A percentile compares a stretch with the other conserved stretches of the same genome.
phyloP scores from a whole-genome alignment of 1,140 invertebrate genomes.

The Holcopasites calliopsidis region DNA sequence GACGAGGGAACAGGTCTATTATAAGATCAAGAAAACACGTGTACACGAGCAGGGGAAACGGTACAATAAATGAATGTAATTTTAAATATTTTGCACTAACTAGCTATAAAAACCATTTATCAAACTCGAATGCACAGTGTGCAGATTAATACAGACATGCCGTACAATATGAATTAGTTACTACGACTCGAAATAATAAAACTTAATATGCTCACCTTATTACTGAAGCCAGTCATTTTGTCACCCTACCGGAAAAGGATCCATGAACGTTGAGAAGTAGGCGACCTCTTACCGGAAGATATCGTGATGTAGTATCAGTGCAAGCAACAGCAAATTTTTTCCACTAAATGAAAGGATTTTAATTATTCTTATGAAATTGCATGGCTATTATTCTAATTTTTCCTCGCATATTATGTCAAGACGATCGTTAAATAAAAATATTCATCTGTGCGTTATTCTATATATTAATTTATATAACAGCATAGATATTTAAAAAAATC shows the following conservation, averaged over 20 bases:
- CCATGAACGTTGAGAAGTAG: background rate
- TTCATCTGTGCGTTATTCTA: too few relatives aligned
- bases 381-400: too few relatives aligned
- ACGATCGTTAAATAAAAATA: too few relatives aligned
- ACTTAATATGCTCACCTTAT: slow-evolving; percentile 69
- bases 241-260: slow-evolving; percentile 68
- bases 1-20: background rate
- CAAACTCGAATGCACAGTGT: background rate
- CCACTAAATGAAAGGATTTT: background rate
- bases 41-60: slow-evolving; percentile 25
- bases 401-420: too few relatives aligned
- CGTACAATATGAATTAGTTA: background rate
- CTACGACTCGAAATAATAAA: slow-evolving; percentile 49
- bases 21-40: slow-evolving; percentile 44
- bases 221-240: slow-evolving; percentile 75
- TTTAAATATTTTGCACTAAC: background rate
- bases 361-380: too few relatives aligned
- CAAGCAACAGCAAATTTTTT: slow-evolving; percentile 11
- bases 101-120: background rate
- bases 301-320: background rate
- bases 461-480: too few relatives aligned
- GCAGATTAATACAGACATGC: background rate
- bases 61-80: background rate
- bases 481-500: too few relatives aligned
- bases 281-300: slow-evolving; percentile 46